Percentiles rank a stretch among this genome's conserved stretches.
These are phyloP conservation scores for Cotesia typhae DNA, from an alignment of 1,140 invertebrate species.

Conservation along the genomic window DNA sequence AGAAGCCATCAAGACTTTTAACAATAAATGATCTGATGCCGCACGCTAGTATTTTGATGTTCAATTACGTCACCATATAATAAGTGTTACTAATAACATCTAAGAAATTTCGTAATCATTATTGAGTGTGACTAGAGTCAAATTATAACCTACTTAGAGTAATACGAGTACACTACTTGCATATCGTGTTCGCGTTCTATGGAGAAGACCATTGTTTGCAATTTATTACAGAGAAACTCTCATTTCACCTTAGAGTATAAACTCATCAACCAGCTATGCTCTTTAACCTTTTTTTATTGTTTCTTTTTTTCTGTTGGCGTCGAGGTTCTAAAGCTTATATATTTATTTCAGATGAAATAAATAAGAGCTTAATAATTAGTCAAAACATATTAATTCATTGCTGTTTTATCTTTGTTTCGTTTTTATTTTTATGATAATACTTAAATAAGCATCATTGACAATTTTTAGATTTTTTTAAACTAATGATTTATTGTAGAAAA, in stretches of 20 bases:
- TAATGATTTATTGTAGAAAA: too few relatives aligned
- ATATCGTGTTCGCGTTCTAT: slow-evolving; percentile 49
- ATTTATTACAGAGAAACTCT: slow-evolving; percentile 53
- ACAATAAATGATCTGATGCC: background rate
- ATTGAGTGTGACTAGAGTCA: slow-evolving; percentile 41
- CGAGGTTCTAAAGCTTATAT: background rate
- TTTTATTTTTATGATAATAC: too few relatives aligned
- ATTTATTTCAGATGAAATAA: background rate
- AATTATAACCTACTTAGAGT: slow-evolving; percentile 49
- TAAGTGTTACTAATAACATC: slow-evolving; percentile 34
- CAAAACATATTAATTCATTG: too few relatives aligned
- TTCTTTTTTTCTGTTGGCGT: background rate
- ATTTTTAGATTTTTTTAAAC: too few relatives aligned
- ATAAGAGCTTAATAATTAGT: too few relatives aligned
- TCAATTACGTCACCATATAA: slow-evolving; percentile 26
- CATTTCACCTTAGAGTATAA: background rate
- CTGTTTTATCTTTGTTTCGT: too few relatives aligned
- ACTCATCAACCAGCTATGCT: background rate
- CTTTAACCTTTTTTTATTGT: background rate
- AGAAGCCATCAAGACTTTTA: too few relatives aligned
- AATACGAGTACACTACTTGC: slow-evolving; percentile 50
- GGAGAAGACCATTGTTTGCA: slow-evolving; percentile 54
- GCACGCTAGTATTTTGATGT: background rate
- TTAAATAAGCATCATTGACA: too few relatives aligned
- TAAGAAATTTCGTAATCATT: slow-evolving; percentile 30